Base-by-base conservation (phyloP, 2,888 invertebrate genomes). In the Caradrina kadenii region DNA sequence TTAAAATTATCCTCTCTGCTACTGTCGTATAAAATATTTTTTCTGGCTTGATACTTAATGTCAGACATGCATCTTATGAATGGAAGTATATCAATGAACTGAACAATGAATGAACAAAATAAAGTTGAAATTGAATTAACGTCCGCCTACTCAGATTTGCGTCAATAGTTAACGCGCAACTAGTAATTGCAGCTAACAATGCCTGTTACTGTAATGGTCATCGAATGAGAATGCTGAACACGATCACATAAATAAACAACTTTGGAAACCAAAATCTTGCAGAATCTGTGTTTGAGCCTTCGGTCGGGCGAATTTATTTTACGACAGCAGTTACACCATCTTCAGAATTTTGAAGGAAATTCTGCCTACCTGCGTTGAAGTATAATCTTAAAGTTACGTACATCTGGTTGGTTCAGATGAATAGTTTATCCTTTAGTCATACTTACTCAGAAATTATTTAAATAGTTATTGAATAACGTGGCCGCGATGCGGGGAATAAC, bases 1-100 rank as follows among this genome's bases (percentile, higher is more conserved):
- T 74, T 60, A 74, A 62, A 67, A 76, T 62, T 73, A 62, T 62
- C 10, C 17, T 52, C 39, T 6, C 56, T 52, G 31, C n/a, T 52
- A 22, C 35, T 19, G 13, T 69, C 31, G 17, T 59, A 26, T 39
- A 48, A 39, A 62, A 35, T 2, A 53, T 56, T 63, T 73, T 73
- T 55, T 54, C 11, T 48, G 42, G 55, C 54, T 67, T 22, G 19
- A 62, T 75, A 63, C 22, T 66, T 49, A 65, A 63, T 63, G 52
- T 73, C 63, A 66, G 60, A 48, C 55, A 52, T 60, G 63, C 42
- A 64, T 71, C 22, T 70, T 71, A 39, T 88, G 85, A 90, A 88
- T 87, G 86, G 82, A 84, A 84, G 73, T 86, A 86, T 85, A 87
- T 88, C 87, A 90, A 90, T 90, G 90, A 83, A 78, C 70, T 66